phyloP scores from a whole-genome alignment of 2,888 invertebrate genomes.

The Leucoma salicis region DNA sequence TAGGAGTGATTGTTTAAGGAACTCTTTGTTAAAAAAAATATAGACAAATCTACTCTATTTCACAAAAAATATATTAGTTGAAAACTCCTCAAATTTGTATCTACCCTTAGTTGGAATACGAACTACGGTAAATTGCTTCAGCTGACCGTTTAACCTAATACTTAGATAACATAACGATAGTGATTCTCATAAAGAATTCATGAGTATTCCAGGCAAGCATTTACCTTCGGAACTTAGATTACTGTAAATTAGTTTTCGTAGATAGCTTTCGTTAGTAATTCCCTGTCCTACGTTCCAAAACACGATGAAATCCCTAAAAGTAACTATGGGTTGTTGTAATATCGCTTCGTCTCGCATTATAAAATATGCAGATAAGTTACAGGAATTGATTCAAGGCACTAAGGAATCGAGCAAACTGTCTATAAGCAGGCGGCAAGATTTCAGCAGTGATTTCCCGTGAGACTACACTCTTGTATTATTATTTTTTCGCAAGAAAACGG shows the following conservation, averaged over 20 bases:
- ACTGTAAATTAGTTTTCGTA: constrained; percentile 28
- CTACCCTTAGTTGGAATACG: too few species aligned
- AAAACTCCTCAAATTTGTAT: too few species aligned
- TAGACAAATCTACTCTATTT: too few species aligned
- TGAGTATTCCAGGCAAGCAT: constrained; percentile 4
- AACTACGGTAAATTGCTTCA: background rate
- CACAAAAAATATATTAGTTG: too few species aligned
- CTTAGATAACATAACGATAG: background rate
- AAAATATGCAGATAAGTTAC: constrained; percentile 80
- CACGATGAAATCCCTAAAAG: constrained; percentile 29
- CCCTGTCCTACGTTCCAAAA: constrained; percentile 32
- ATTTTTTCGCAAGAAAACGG: background rate
- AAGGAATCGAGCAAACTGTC: constrained; percentile 68
- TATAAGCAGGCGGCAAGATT: constrained; percentile 72
- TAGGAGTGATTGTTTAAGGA: too few species aligned
- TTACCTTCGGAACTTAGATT: constrained; percentile 16
- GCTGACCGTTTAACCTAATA: background rate
- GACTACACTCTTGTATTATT: constrained; percentile 67
- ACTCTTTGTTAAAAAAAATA: too few species aligned
- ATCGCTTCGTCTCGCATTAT: constrained; percentile 72
- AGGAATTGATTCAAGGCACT: constrained; percentile 80
- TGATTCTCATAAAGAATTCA: background rate
- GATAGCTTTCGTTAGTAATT: constrained; percentile 38
- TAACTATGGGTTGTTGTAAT: constrained; percentile 47
- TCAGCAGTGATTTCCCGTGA: constrained; percentile 71